These are phyloP conservation scores for Erebia epiphron DNA, from an alignment of 2,888 invertebrate species.

Conservation along the genomic window DNA sequence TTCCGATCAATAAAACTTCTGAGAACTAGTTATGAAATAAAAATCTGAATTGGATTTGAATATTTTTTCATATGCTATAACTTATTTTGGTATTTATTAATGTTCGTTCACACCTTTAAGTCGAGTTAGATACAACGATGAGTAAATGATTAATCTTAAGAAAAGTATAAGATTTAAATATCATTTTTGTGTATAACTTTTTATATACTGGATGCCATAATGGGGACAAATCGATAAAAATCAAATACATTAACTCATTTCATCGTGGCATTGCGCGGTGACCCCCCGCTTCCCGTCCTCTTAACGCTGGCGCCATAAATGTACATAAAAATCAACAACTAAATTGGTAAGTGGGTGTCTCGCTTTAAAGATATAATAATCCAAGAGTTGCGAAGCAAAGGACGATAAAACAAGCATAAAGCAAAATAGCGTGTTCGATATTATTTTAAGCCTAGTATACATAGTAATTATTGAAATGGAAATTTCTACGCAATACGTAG, in stretches of 20 bases:
- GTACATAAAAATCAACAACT: slow-evolving; percentile 28
- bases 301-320: slow-evolving; percentile 23
- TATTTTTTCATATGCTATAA: not conserved
- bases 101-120: slow-evolving; percentile 9
- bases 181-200: not conserved
- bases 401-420: slow-evolving; percentile 21
- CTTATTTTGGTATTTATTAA: slow-evolving; percentile 11
- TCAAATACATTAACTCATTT: slow-evolving; percentile 22
- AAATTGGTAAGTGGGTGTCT: slow-evolving; percentile 25
- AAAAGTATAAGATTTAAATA: not conserved
- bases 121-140: not conserved
- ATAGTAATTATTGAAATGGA: not conserved
- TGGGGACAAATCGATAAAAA: slow-evolving; percentile 24
- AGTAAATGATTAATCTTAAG: not conserved
- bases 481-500: too few relatives aligned
- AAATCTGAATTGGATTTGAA: slow-evolving; percentile 13
- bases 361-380: slow-evolving; percentile 8
- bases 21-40: slow-evolving; percentile 11
- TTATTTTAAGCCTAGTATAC: slow-evolving; percentile 12
- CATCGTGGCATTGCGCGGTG: slow-evolving; percentile 20
- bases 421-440: slow-evolving; percentile 4
- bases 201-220: slow-evolving; percentile 1
- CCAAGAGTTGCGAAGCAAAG: slow-evolving; percentile 10
- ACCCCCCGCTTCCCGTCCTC: slow-evolving; percentile 7
- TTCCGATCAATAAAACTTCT: slow-evolving; percentile 10